phyloP scores from a whole-genome alignment of 2,888 invertebrate species.

The Ichneumoninae sp. region DNA sequence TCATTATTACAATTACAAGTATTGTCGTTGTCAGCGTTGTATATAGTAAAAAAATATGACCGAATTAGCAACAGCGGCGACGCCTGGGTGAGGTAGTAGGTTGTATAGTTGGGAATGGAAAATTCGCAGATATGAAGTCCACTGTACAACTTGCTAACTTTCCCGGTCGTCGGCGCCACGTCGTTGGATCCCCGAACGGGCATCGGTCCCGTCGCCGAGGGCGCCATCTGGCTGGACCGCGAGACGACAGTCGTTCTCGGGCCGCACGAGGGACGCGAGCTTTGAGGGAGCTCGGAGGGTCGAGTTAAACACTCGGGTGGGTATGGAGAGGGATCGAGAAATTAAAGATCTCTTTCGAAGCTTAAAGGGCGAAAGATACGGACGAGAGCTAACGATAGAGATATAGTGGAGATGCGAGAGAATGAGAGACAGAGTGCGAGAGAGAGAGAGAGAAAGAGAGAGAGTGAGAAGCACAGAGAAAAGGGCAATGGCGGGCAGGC shows the following conservation, averaged over 20 bases:
- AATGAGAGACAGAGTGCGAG: constrained; percentile 38
- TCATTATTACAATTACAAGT: too few relatives aligned
- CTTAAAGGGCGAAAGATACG: constrained; percentile 17
- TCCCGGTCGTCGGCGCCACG: constrained; percentile 88
- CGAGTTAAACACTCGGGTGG: constrained; percentile 34
- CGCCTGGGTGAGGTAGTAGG: constrained; percentile 98
- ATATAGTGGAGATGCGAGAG: constrained; percentile 31
- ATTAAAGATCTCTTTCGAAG: constrained; percentile 10
- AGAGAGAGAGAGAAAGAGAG: constrained; percentile 42
- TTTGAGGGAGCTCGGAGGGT: constrained; percentile 17
- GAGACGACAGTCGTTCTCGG: constrained; percentile 5
- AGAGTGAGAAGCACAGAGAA: constrained; percentile 62
- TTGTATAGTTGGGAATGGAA: constrained; percentile 97
- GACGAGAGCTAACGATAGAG: constrained; percentile 4
- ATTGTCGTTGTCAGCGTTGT: neutral
- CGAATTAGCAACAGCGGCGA: constrained; percentile 81
- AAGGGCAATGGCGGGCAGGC: constrained; percentile 82
- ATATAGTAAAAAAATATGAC: neutral
- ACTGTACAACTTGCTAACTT: constrained; percentile 99
- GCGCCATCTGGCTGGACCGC: neutral
- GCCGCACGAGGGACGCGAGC: constrained; percentile 17
- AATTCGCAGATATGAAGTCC: constrained; percentile 92
- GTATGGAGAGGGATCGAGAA: constrained; percentile 37
- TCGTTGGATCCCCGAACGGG: constrained; percentile 70
- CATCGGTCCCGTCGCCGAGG: neutral